Evolutionary conservation across 2,888 invertebrate genomes (phyloP).

Genomic region (Heliconius erato): DNA sequence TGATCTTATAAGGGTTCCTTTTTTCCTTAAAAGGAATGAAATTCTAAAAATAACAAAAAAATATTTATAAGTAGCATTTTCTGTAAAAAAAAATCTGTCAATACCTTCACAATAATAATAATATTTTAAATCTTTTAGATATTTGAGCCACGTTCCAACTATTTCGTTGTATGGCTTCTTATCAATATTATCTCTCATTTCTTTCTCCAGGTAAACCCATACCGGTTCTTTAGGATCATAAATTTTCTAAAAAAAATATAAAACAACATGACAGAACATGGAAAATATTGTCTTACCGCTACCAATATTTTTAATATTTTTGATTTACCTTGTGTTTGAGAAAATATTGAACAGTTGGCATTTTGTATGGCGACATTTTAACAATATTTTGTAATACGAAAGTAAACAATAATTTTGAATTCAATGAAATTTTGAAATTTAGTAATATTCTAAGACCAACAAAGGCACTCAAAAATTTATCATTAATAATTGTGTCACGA

Average conservation of each 20-base stretch:
- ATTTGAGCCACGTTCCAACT: constrained; percentile 75
- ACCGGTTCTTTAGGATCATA: constrained; percentile 72
- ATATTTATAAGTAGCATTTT: no score
- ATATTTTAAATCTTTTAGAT: constrained; percentile 68
- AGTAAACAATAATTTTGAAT: constrained; percentile 50
- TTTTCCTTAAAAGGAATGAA: no score
- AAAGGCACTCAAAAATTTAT: constrained; percentile 1
- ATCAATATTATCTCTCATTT: constrained; percentile 70
- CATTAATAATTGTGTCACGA: constrained; percentile 3
- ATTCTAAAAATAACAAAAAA: no score
- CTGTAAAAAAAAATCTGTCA: no score
- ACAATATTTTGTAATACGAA: constrained; percentile 51
- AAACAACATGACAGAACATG: not conserved
- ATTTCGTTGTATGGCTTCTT: constrained; percentile 77
- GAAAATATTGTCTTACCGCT: not conserved
- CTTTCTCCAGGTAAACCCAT: constrained; percentile 76
- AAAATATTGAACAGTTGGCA: constrained; percentile 69
- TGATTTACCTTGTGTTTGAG: constrained; percentile 69
- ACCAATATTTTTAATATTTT: not conserved
- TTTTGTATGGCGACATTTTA: constrained; percentile 70
- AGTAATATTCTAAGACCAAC: not conserved
- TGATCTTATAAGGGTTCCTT: no score
- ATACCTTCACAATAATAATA: constrained; percentile 68
- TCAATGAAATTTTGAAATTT: constrained; percentile 21
- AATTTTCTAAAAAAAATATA: constrained; percentile 59